Percentiles rank a stretch among this genome's conserved stretches.
These are phyloP conservation scores for Acleris cristana DNA, from an alignment of 2,888 invertebrate genomes.

Conservation along the genomic window DNA sequence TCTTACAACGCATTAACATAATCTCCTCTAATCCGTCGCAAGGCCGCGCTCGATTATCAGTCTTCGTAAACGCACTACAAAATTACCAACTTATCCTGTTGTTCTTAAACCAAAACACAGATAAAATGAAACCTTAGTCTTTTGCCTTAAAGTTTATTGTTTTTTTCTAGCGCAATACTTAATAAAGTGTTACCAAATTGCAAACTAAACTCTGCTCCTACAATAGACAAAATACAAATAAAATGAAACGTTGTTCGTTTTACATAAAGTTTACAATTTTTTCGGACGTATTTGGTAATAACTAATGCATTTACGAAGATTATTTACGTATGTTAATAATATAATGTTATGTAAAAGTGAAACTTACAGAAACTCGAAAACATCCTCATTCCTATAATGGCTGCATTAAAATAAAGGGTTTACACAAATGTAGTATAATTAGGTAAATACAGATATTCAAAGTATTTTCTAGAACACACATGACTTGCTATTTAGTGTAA, in stretches of 20 bases:
- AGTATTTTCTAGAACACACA: not conserved
- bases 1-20: constrained; percentile 35
- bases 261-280: not conserved
- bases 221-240: not conserved
- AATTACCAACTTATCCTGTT: not conserved
- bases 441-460: constrained; percentile 5
- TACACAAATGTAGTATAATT: constrained; percentile 24
- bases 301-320: constrained; percentile 18
- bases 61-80: constrained; percentile 15
- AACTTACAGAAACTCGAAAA: constrained; percentile 77
- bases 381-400: constrained; percentile 68
- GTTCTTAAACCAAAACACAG: too few species aligned
- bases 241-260: not conserved
- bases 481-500: not conserved
- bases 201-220: not conserved
- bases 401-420: constrained; percentile 56
- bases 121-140: too few species aligned
- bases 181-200: not conserved
- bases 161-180: too few species aligned
- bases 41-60: constrained; percentile 51
- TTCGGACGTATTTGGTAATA: not conserved
- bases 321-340: not conserved
- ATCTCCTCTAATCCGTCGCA: constrained; percentile 57
- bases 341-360: constrained; percentile 8
- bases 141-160: too few species aligned